phyloP scores from a whole-genome alignment of 2,797 vertebrate species.

The Emydoidea blandingii region DNA sequence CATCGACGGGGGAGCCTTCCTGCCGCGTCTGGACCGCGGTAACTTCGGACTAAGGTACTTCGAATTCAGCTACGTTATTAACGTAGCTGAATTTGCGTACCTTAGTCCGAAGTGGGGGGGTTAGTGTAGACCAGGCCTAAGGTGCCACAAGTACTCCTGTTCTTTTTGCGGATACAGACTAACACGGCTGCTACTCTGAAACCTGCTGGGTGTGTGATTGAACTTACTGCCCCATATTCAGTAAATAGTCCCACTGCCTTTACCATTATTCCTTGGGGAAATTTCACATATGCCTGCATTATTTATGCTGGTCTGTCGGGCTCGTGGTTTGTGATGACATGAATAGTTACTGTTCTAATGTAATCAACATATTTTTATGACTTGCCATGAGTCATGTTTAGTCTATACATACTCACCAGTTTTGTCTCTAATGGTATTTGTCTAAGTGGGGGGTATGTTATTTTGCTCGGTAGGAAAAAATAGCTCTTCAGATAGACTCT shows the following conservation, averaged over 20 bases:
- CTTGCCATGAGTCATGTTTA: neutral
- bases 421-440: neutral
- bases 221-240: neutral
- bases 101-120: too few relatives aligned
- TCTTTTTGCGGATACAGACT: too few relatives aligned
- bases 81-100: too few relatives aligned
- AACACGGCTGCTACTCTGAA: too few relatives aligned
- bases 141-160: too few relatives aligned
- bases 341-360: neutral
- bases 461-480: neutral
- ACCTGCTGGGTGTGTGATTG: neutral
- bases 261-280: neutral
- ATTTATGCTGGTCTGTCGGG: neutral
- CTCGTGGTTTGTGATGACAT: neutral
- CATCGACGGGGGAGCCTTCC: too few relatives aligned
- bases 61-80: too few relatives aligned
- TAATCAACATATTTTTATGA: neutral
- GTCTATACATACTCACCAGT: neutral
- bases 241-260: neutral
- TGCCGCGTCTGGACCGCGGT: too few relatives aligned
- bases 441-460: neutral
- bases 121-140: too few relatives aligned
- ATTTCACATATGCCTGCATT: neutral
- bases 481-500: too few relatives aligned
- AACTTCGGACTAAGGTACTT: too few relatives aligned